Conservation (phyloP, 2,888 invertebrate genomes). For the Willowsia nigromaculata region DNA sequence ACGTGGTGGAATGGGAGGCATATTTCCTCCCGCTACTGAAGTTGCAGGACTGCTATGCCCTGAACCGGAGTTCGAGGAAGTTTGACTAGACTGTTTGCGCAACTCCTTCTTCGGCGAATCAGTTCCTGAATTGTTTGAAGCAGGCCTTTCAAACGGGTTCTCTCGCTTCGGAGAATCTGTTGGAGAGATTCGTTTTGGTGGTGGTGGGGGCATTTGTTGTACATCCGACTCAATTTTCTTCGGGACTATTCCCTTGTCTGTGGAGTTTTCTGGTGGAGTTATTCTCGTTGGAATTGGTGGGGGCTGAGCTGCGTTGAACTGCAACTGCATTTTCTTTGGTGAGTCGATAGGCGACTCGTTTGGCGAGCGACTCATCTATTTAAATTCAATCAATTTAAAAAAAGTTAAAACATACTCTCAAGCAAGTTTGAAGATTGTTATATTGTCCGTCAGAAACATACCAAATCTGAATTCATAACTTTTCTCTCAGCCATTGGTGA, state of each 20-base stretch:
- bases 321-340: constrained; percentile 70
- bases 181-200: constrained; percentile 73
- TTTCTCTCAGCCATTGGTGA: constrained; percentile 79
- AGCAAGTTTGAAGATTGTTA: too few species aligned
- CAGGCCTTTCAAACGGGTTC: neutral
- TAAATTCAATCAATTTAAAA: neutral
- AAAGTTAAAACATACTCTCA: neutral
- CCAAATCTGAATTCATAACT: constrained; percentile 52
- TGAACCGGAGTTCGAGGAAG: constrained; percentile 64
- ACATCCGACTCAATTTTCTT: neutral
- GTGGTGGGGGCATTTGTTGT: constrained; percentile 66
- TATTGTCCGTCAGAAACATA: too few species aligned
- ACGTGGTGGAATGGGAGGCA: constrained; percentile 77
- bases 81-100: constrained; percentile 71
- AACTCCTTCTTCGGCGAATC: constrained; percentile 47
- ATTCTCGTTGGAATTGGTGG: constrained; percentile 70
- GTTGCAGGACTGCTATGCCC: constrained; percentile 64
- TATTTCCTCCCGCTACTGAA: constrained; percentile 35
- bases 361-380: constrained; percentile 69
- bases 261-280: constrained; percentile 59
- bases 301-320: constrained; percentile 55
- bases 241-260: constrained; percentile 1
- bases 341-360: constrained; percentile 73
- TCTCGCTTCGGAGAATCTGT: constrained; percentile 73
- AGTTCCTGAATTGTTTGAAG: neutral